Evolutionary conservation across 2,113 vertebrate genomes (phyloP).

Genomic region (Phycodurus eques): DNA sequence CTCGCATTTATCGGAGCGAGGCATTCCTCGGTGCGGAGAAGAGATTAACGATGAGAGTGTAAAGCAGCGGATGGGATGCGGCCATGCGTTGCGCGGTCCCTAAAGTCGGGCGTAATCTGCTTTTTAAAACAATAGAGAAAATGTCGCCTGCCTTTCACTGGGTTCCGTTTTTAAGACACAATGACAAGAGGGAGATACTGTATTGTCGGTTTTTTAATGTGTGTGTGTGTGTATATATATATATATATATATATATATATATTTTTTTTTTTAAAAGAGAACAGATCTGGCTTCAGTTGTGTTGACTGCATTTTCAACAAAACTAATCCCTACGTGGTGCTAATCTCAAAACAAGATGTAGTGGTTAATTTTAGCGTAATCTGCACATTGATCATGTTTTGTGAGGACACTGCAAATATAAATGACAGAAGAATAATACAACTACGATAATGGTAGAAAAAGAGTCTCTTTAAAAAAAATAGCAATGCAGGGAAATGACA

Average conservation of each 20-base stretch:
- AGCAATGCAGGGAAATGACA: background rate
- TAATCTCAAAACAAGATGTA: constrained; percentile 39
- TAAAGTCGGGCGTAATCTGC: constrained; percentile 68
- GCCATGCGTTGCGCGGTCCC: constrained; percentile 53
- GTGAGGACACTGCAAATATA: constrained; percentile 5
- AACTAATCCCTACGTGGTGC: constrained; percentile 35
- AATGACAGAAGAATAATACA: constrained; percentile 10
- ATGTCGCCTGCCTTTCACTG: constrained; percentile 66
- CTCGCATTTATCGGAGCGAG: constrained; percentile 12
- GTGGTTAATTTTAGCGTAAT: constrained; percentile 22
- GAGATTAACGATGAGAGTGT: constrained; percentile 42
- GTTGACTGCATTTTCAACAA: constrained; percentile 5
- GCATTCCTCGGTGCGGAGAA: constrained; percentile 13
- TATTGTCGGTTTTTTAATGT: background rate
- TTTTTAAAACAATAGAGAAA: constrained; percentile 66
- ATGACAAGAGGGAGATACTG: background rate
- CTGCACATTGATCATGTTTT: constrained; percentile 12
- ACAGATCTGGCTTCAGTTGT: background rate
- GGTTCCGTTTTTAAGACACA: constrained; percentile 15
- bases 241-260: background rate
- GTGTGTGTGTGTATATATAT: no score
- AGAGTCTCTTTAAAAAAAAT: background rate
- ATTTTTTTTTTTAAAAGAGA: background rate
- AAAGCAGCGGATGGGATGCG: constrained; percentile 29
- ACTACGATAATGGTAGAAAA: background rate